Percentiles rank a stretch among this genome's conserved stretches.
Evolutionary conservation across 2,888 invertebrate genomes (phyloP).

Genomic region (Cloeon dipterum): DNA sequence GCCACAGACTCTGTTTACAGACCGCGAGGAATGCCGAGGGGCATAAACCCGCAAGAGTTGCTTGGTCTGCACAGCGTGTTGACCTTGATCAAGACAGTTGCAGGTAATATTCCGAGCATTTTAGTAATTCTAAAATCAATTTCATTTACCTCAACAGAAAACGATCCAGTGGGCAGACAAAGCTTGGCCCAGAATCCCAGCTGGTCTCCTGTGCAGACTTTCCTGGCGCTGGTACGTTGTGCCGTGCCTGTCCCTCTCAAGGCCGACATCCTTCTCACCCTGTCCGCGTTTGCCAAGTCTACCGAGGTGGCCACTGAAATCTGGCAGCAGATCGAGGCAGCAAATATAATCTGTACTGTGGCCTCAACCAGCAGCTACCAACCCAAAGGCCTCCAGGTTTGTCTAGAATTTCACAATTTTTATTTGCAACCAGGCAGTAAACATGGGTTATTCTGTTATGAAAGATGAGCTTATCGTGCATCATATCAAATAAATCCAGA

Average conservation of each 20-base stretch:
- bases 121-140: background rate
- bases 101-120: slow-evolving; percentile 22
- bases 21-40: slow-evolving; percentile 23
- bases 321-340: slow-evolving; percentile 69
- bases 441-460: background rate
- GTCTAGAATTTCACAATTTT: slow-evolving; percentile 1
- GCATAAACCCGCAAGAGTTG: slow-evolving; percentile 57
- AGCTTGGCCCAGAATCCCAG: slow-evolving; percentile 70
- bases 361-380: slow-evolving; percentile 36
- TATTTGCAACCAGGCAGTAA: slow-evolving; percentile 1
- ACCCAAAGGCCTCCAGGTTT: slow-evolving; percentile 21
- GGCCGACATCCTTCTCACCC: slow-evolving; percentile 52
- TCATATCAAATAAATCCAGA: background rate
- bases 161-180: slow-evolving; percentile 58
- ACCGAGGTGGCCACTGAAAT: slow-evolving; percentile 53
- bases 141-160: slow-evolving; percentile 13
- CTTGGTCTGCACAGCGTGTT: slow-evolving; percentile 69
- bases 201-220: slow-evolving; percentile 60
- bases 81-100: slow-evolving; percentile 50
- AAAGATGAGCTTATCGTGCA: background rate
- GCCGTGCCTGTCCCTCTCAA: slow-evolving; percentile 68
- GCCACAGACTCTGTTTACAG: slow-evolving; percentile 39
- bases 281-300: slow-evolving; percentile 58
- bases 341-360: slow-evolving; percentile 50
- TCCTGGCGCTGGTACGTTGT: slow-evolving; percentile 68